Base-by-base conservation (phyloP, 2,888 invertebrate genomes). In the Eupithecia exiguata region DNA sequence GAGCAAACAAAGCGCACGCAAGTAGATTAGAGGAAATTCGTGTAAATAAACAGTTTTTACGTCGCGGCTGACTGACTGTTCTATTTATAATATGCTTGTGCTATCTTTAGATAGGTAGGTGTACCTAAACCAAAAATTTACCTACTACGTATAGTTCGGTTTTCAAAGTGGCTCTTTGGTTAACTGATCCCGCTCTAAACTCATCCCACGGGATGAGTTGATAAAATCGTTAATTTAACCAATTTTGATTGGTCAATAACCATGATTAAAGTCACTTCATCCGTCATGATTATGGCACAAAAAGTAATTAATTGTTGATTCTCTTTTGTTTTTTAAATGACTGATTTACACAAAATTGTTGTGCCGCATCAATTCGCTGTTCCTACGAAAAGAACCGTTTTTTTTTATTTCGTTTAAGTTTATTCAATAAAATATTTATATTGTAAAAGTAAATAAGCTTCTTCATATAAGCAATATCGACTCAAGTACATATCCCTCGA, bases 1-100 rank as follows among this genome's bases (percentile, higher is more conserved):
- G 40, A 66, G 25, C 40, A 66, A 66, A 66, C n/a, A 66, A 30
- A 62, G 70, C 58, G 30, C 67, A 53, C 61, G 43, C 40, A 69
- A 62, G 69, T 68, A 74, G 71, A 70, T 74, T 65, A 65, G 46
- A 36, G 65, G 63, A 68, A 61, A 35, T 68, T 53, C 49, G 43
- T 35, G 68, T 53, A 53, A 35, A 62, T 65, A 38, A 68, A 68
- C 68, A n/a, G 38, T 65, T 65, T 58, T 25, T 38, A 65, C 63
- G 63, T 65, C 18, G 63, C 21, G 63, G 36, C 38, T 38, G 63
- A 35, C 35, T 63, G 36, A 36, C 36, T 21, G 63, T 18, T 65
- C 38, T 65, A 65, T 65, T 65, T 38, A 65, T 36, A 35, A 16
- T 16, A 63, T 65, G n/a, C 63, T 38, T 65, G n/a, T 5, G 38